A percentile compares a stretch with the other conserved stretches of the same genome.
phyloP scores from a whole-genome alignment of 2,888 invertebrate species.

The Tenthredo livida region DNA sequence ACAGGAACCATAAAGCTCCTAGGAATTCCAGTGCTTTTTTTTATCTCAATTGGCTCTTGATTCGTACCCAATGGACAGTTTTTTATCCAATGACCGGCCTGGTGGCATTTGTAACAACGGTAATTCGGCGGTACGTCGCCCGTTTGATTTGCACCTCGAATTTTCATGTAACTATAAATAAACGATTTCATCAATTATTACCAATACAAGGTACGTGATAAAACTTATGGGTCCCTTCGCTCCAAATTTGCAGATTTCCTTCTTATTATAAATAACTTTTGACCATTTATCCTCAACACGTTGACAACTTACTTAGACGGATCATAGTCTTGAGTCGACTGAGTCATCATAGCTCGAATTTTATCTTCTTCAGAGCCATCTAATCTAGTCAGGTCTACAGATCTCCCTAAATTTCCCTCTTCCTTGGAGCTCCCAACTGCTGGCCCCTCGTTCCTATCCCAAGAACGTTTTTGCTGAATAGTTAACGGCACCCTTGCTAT shows the following conservation, averaged over 20 bases:
- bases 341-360: conserved; percentile 98
- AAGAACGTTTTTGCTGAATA: conserved; percentile 88
- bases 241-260: too few species aligned
- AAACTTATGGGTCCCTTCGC: too few species aligned
- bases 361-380: conserved; percentile 98
- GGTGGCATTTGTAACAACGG: conserved; percentile 96
- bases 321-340: conserved; percentile 98
- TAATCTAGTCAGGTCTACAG: conserved; percentile 92
- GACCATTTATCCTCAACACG: too few species aligned
- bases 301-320: conserved; percentile 95
- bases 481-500: conserved; percentile 95
- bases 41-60: conserved; percentile 88
- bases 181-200: conserved; percentile 31
- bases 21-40: conserved; percentile 98
- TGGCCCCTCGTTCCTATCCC: conserved; percentile 81
- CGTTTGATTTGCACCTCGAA: conserved; percentile 92
- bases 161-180: conserved; percentile 89
- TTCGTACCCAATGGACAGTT: conserved; percentile 90
- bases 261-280: too few species aligned
- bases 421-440: conserved; percentile 72
- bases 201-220: too few species aligned
- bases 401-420: conserved; percentile 79
- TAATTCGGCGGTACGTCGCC: conserved; percentile 96
- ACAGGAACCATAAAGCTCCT: conserved; percentile 97
- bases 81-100: conserved; percentile 98